These are phyloP conservation scores for Procambarus virginalis DNA, from an alignment of 1,140 invertebrate genomes.

Conservation along the genomic window DNA sequence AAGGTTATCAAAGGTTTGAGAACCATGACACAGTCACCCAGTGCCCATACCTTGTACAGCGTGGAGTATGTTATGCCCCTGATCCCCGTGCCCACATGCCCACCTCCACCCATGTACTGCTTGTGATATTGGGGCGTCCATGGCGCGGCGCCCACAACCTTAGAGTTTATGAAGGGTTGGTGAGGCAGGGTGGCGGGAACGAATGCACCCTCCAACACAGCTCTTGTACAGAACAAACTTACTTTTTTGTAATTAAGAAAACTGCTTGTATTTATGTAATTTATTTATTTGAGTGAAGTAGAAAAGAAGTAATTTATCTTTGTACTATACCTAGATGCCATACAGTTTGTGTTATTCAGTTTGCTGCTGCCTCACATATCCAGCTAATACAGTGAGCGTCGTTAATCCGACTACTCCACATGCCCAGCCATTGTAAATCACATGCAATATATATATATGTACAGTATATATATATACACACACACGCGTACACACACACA, in stretches of 20 bases:
- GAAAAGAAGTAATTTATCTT: constrained; percentile 52
- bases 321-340: constrained; percentile 55
- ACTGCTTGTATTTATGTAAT: constrained; percentile 56
- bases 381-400: not conserved
- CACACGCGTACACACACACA: not conserved
- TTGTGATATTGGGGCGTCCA: constrained; percentile 34
- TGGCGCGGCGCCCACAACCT: not conserved
- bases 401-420: constrained; percentile 15
- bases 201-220: not conserved
- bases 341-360: constrained; percentile 38
- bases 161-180: constrained; percentile 19
- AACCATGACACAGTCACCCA: not conserved
- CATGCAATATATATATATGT: not conserved
- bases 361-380: constrained; percentile 9
- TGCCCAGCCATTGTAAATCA: constrained; percentile 3
- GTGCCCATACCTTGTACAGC: constrained; percentile 23
- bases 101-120: constrained; percentile 8
- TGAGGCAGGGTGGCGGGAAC: not conserved
- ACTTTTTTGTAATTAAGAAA: constrained; percentile 48
- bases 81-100: not conserved
- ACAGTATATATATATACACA: not conserved
- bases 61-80: constrained; percentile 8
- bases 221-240: constrained; percentile 51
- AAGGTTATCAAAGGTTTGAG: not conserved
- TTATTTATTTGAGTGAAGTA: constrained; percentile 58